Evolutionary conservation across 2,888 invertebrate genomes (phyloP), one percentile per base, ranked within the genome.

Genomic region (Zelleria hepariella): DNA sequence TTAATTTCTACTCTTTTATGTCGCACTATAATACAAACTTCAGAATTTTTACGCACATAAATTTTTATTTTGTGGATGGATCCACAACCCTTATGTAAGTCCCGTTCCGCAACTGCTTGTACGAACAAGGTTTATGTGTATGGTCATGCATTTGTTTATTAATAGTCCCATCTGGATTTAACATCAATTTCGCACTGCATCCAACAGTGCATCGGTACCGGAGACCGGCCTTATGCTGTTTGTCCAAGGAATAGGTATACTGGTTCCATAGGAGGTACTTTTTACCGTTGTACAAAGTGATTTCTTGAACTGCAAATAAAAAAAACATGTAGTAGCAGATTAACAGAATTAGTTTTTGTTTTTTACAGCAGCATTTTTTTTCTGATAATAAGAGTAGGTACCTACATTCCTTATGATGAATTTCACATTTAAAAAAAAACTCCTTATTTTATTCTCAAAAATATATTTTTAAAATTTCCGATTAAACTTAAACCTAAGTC

Each of bases 161-260:
- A 0, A 69, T 18, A 0, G 59, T 20, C 0, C 67, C 67, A 1
- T 62, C 59, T 0, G 52, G 15, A 0, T 66, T 61, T 1, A 71
- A 58, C 5, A 62, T 42, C 24, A 73, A 62, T 26, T 61, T 62
- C 1, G 71, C 67, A 24, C 67, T 69, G 58, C 73, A 73, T 0
- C 62, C 60, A 1, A 52, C 24, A 18, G 60, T 65, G 54, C 71
- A 71, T 0, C 68, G 63, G 66, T 68, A 71, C 1, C 66, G 58
- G 24, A 60, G 52, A 15, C 51, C 24, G 7, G 15, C 52, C 4
- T 57, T 65, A 25, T 62, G 57, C 2, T 63, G 61, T 15, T 59
- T 61, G 61, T 51, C 57, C 61, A 32, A 59, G 62, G 58, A 64
- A 56, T 67, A 70, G 0, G 66, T 65, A 57, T 65, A 67, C 5